A percentile compares a stretch with the other conserved stretches of the same genome.
These are phyloP conservation scores for Ectemnius lituratus DNA, from an alignment of 2,888 invertebrate species.

Conservation along the genomic window DNA sequence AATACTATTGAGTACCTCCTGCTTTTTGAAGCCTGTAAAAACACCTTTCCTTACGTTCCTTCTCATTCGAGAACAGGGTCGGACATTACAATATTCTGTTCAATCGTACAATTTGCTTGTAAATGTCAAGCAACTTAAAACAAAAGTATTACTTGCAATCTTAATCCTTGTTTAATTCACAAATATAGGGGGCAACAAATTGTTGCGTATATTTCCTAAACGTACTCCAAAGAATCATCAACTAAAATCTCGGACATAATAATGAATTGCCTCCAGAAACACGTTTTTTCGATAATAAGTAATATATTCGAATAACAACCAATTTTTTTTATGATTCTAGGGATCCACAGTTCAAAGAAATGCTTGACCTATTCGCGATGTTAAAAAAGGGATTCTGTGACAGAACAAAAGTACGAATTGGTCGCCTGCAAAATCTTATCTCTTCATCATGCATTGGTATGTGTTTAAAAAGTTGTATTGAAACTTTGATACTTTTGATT, in stretches of 20 bases:
- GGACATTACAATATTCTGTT: no score
- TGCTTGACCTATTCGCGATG: slow-evolving; percentile 97
- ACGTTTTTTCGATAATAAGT: background rate
- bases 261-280: background rate
- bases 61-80: no score
- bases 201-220: background rate
- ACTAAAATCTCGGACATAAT: background rate
- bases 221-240: background rate
- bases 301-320: background rate
- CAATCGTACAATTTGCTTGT: no score
- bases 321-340: slow-evolving; percentile 68
- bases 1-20: no score
- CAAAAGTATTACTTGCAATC: no score
- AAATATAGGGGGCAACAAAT: background rate
- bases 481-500: no score
- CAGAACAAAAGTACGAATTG: slow-evolving; percentile 96
- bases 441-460: slow-evolving; percentile 97
- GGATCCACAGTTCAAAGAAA: slow-evolving; percentile 97
- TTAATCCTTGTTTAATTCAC: no score
- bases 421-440: slow-evolving; percentile 95
- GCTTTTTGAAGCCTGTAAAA: no score
- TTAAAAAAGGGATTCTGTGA: slow-evolving; percentile 98
- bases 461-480: background rate
- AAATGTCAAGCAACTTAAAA: no score
- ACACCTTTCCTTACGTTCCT: no score